phyloP scores from a whole-genome alignment of 2,113 vertebrate genomes.

The Syngnathus scovelli region DNA sequence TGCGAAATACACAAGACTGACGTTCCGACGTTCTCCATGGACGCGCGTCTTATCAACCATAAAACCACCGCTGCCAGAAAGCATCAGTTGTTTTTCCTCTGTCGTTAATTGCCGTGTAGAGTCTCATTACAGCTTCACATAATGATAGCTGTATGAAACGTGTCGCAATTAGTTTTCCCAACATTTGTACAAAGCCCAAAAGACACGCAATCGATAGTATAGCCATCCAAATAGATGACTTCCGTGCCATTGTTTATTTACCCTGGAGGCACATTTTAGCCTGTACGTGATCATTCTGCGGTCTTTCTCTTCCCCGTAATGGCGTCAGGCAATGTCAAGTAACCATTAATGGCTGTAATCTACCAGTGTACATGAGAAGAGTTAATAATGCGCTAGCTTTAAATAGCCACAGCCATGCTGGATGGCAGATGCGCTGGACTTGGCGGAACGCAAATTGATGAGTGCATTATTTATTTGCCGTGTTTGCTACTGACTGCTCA shows the following conservation, averaged over 20 bases:
- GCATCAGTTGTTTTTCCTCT: not conserved
- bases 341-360: not conserved
- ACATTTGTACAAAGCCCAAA: not conserved
- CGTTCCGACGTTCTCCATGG: not conserved
- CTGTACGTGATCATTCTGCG: not conserved
- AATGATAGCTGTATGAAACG: not conserved
- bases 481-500: not conserved
- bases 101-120: not conserved
- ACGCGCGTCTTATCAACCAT: not conserved
- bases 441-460: not conserved
- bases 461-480: not conserved
- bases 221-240: not conserved
- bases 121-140: too few relatives aligned
- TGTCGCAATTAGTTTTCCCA: not conserved
- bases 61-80: not conserved
- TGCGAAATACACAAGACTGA: constrained; percentile 1
- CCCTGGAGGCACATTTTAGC: not conserved
- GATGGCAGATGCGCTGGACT: constrained; percentile 12
- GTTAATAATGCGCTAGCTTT: constrained; percentile 28
- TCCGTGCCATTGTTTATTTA: not conserved
- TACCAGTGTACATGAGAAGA: constrained; percentile 8
- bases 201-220: not conserved
- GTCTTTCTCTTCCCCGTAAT: not conserved
- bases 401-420: constrained; percentile 18
- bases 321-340: not conserved